Evolutionary conservation across 2,888 invertebrate species (phyloP), one percentile per base, ranked within the genome.

Genomic region (Allacma fusca): DNA sequence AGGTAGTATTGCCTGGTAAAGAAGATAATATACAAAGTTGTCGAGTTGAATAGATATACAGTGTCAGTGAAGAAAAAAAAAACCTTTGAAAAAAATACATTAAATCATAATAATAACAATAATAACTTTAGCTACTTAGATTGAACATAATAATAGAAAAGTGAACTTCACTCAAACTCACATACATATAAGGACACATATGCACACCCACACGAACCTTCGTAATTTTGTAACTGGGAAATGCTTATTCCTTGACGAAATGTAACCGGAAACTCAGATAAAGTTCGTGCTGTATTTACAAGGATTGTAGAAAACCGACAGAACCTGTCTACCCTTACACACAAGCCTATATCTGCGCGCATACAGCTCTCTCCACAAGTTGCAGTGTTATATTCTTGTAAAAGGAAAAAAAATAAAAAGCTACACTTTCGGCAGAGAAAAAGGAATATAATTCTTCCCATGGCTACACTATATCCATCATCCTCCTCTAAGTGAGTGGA

Each of bases 251-350:
- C 40, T 43, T 28, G 59, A 72, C 62, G 59, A 50, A 73, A 62
- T 73, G 29, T 62, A 62, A 62, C 62, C 73, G 73, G 62, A 73
- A 73, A 62, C 24, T 50, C 50, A 9, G 50, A 73, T 29, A 13
- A 26, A 70, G 40, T 64, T 73, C 73, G 62, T 73, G 73, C 43
- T 34, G 23, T 24, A 73, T 40, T 62, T 29, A 59, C 29, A 26
- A 7, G 34, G 4, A 34, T 34, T 34, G 9, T 34, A 34, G 9
- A 34, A 34, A 34, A 34, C 5, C 9, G 34, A 34, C 34, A 34
- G 34, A 7, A 34, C 5, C 34, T 9, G 9, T 34, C 9, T 34
- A 7, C 34, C 4, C 34, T 7, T 34, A 34, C 34, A 34, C 34
- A 34, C 34, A 34, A n/a, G n/a, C 34, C 34, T 34, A 4, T 34